Evolutionary conservation across 2,888 invertebrate genomes (phyloP).

Genomic region (Gymnoscelis rufifasciata): DNA sequence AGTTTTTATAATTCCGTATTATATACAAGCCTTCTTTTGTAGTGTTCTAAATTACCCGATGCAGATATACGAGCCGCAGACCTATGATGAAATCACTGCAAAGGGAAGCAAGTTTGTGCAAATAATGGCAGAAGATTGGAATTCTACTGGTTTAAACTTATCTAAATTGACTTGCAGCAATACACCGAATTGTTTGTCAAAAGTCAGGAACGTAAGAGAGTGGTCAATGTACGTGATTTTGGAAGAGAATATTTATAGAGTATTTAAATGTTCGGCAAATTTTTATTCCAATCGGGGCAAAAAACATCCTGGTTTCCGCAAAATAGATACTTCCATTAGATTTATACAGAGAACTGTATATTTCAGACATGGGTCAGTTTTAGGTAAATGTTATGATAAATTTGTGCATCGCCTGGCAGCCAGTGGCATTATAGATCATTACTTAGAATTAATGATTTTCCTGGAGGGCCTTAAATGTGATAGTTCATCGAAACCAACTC

Average conservation of each 20-base stretch:
- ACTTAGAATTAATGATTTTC: conserved; percentile 17
- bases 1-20: conserved; percentile 36
- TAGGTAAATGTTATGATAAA: conserved; percentile 20
- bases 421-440: conserved; percentile 32
- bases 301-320: conserved; percentile 20
- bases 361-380: conserved; percentile 41
- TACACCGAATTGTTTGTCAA: conserved; percentile 32
- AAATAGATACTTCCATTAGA: conserved; percentile 27
- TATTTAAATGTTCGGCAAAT: conserved; percentile 28
- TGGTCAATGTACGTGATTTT: conserved; percentile 30
- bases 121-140: conserved; percentile 15
- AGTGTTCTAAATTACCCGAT: conserved; percentile 36
- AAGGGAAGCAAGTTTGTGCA: conserved; percentile 20
- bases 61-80: conserved; percentile 30
- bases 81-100: conserved; percentile 22
- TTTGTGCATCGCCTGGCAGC: conserved; percentile 19
- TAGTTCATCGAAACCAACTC: conserved; percentile 4
- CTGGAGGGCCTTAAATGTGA: conserved; percentile 32
- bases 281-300: conserved; percentile 28
- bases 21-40: conserved; percentile 35
- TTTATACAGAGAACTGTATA: conserved; percentile 31
- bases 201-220: conserved; percentile 21
- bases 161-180: conserved; percentile 23
- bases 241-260: conserved; percentile 22
- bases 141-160: neutral